phyloP scores from a whole-genome alignment of 2,797 vertebrate species.

The Sebastes taczanowskii region DNA sequence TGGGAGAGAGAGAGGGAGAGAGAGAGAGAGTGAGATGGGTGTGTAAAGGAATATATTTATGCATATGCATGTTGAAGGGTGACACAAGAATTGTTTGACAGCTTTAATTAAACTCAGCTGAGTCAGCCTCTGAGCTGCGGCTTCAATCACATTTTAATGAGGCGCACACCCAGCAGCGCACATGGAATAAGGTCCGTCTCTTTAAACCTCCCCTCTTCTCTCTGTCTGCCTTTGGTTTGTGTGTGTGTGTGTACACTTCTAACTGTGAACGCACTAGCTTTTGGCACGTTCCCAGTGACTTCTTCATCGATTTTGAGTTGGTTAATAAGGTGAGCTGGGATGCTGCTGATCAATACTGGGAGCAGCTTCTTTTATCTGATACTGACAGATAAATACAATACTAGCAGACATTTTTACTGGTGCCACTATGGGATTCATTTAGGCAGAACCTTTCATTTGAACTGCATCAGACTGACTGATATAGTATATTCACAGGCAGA shows the following conservation, averaged over 20 bases:
- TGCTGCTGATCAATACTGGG: slow-evolving; percentile 63
- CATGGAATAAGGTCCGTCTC: slow-evolving; percentile 45
- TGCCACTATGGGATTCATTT: slow-evolving; percentile 31
- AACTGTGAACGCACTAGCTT: slow-evolving; percentile 57
- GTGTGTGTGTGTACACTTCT: neutral
- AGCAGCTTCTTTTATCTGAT: slow-evolving; percentile 51
- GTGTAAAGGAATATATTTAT: slow-evolving; percentile 55
- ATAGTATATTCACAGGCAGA: neutral
- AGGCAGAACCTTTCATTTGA: slow-evolving; percentile 27
- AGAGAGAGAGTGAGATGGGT: slow-evolving; percentile 15
- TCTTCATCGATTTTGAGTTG: slow-evolving; percentile 59
- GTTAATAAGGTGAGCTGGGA: slow-evolving; percentile 67
- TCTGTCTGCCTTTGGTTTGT: slow-evolving; percentile 14
- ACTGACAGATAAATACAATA: slow-evolving; percentile 36
- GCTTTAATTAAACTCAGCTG: slow-evolving; percentile 74
- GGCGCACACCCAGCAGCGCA: slow-evolving; percentile 40
- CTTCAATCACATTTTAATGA: slow-evolving; percentile 72
- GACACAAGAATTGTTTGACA: slow-evolving; percentile 67
- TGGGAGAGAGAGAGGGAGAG: slow-evolving; percentile 1
- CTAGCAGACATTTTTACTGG: slow-evolving; percentile 47
- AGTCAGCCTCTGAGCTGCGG: slow-evolving; percentile 59
- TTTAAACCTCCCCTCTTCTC: slow-evolving; percentile 39
- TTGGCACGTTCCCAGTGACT: slow-evolving; percentile 48
- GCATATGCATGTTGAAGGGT: slow-evolving; percentile 58
- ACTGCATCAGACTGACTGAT: slow-evolving; percentile 17